Evolutionary conservation across 2,888 invertebrate species (phyloP), one percentile per base, ranked within the genome.

Genomic region (Spisula solida): DNA sequence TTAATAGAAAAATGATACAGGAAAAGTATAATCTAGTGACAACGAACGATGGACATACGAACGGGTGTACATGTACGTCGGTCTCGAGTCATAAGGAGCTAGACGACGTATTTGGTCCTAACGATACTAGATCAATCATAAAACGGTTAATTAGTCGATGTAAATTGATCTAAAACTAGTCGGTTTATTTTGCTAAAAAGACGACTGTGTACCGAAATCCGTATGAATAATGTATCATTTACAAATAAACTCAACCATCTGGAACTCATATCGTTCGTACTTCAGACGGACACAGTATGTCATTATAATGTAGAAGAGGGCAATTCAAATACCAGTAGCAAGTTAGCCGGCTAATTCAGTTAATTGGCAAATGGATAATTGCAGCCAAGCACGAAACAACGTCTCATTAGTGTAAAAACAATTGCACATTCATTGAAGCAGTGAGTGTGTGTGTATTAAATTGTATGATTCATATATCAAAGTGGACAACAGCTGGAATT

Each of bases 291-390:
- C 60, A 66, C 1, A 66, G n/a, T 20, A 66, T 10, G 25, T 25
- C 25, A 66, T 80, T 80, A 51, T 34, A n/a, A 16, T 6, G 34
- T 16, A 31, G 75, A 75, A 14, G 18, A 4, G 34, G 31, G 20
- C 34, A 34, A 31, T 75, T 75, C 25, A 75, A 31, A 34, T 14
- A 34, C 34, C 31, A 31, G 34, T 16, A 75, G 1, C 29, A 31
- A 41, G 75, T 31, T 6, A 14, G 31, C 31, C 18, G 14, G 34
- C 16, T 75, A 75, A 75, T 75, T 75, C n/a, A 34, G 75, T 16
- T 75, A 75, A 75, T 31, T 75, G 75, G 75, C 31, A 75, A 29
- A 75, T 18, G 0, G 75, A 75, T 75, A 75, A 75, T 31, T 18
- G 75, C 31, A 34, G 5, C 10, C 75, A 75, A 34, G n/a, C 75